Percentiles rank a stretch among this genome's conserved stretches.
These are phyloP conservation scores for Pipra filicauda DNA, from an alignment of 2,113 vertebrate species.

Conservation along the genomic window DNA sequence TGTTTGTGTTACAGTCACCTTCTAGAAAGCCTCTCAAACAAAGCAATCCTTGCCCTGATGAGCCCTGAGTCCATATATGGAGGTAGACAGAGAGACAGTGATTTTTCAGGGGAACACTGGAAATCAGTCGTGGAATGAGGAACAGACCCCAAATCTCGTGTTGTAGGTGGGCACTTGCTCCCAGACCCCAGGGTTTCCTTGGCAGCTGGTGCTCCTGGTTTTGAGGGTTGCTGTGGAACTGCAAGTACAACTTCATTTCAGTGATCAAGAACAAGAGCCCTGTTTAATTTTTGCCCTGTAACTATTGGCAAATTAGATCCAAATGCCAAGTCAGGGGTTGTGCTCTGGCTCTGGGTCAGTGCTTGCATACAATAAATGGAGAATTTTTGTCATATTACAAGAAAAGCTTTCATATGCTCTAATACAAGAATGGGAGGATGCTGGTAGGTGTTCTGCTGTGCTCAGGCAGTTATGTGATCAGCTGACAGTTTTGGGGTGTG, in stretches of 20 bases:
- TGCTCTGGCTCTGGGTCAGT: accelerated
- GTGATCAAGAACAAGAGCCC: not conserved
- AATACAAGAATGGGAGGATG: not conserved
- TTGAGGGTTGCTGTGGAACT: not conserved
- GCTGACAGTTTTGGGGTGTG: not conserved
- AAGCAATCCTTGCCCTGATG: not conserved
- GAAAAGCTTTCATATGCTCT: not conserved
- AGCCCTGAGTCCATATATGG: not conserved
- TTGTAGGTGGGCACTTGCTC: not conserved
- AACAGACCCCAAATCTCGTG: not conserved
- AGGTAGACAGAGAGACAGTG: not conserved
- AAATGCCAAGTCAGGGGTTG: not conserved
- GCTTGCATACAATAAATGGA: not conserved
- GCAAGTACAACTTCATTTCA: not conserved
- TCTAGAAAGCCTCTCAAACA: not conserved
- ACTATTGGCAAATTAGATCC: not conserved
- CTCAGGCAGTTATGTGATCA: not conserved
- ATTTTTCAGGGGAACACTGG: not conserved
- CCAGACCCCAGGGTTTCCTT: not conserved
- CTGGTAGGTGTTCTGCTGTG: not conserved
- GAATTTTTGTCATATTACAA: not conserved
- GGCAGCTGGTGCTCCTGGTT: not conserved
- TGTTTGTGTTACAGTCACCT: not conserved
- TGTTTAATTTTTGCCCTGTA: not conserved
- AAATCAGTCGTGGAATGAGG: not conserved